These are phyloP conservation scores for Abscondita cerata DNA, from an alignment of 2,888 invertebrate genomes.

Conservation along the genomic window DNA sequence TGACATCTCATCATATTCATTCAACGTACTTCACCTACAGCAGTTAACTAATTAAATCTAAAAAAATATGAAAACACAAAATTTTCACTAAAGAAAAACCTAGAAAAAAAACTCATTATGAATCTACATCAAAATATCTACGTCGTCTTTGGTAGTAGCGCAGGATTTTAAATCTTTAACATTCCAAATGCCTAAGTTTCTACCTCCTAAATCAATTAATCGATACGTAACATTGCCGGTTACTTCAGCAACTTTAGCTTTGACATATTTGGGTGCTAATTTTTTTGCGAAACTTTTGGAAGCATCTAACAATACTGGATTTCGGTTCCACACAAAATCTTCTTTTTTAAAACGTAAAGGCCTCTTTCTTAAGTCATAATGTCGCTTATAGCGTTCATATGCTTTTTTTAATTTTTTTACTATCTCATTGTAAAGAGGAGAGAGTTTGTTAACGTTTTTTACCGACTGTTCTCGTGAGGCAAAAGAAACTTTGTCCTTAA, in stretches of 20 bases:
- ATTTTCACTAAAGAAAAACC: too few relatives aligned
- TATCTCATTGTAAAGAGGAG: conserved; percentile 13
- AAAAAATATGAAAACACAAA: too few relatives aligned
- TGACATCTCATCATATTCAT: too few relatives aligned
- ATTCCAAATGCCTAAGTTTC: conserved; percentile 18
- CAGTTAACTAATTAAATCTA: too few relatives aligned
- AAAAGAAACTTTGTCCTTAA: too few relatives aligned
- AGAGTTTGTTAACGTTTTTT: conserved; percentile 4
- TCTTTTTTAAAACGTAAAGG: conserved; percentile 19
- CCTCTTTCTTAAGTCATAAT: conserved; percentile 30
- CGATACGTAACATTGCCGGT: background rate
- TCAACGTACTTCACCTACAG: too few relatives aligned
- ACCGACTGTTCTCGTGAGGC: too few relatives aligned
- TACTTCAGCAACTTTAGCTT: too few relatives aligned
- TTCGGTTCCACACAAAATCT: conserved; percentile 32
- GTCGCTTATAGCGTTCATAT: conserved; percentile 22
- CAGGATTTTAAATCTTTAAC: conserved; percentile 22
- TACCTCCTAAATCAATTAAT: background rate
- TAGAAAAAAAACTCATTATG: too few relatives aligned
- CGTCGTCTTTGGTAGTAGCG: too few relatives aligned
- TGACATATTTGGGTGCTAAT: too few relatives aligned
- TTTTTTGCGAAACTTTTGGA: conserved; percentile 36
- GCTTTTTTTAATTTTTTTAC: conserved; percentile 21
- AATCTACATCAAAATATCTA: too few relatives aligned
- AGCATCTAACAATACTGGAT: conserved; percentile 35